These are phyloP conservation scores for Luffia ferchaultella DNA, from an alignment of 2,888 invertebrate species.

Conservation along the genomic window DNA sequence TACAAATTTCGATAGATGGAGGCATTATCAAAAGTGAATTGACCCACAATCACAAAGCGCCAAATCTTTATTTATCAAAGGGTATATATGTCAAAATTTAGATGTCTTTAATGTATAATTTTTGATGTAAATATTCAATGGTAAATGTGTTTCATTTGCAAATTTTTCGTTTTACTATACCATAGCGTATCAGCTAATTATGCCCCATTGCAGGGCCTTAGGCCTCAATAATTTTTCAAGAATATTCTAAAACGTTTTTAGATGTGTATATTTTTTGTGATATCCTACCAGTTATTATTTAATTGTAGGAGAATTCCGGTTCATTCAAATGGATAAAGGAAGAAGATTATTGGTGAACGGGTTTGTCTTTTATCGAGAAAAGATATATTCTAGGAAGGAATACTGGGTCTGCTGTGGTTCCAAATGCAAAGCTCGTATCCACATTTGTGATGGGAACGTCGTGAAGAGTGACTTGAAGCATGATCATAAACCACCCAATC, in stretches of 20 bases:
- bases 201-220: too few species aligned
- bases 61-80: neutral
- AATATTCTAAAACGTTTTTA: too few species aligned
- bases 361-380: neutral
- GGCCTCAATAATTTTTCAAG: too few species aligned
- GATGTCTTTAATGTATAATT: too few species aligned
- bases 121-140: too few species aligned
- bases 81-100: neutral
- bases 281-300: too few species aligned
- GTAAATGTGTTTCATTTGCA: too few species aligned
- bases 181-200: too few species aligned
- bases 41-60: neutral
- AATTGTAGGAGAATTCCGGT: too few species aligned
- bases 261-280: too few species aligned
- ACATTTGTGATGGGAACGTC: constrained; percentile 36
- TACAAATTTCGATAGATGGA: neutral
- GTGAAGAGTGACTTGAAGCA: constrained; percentile 47
- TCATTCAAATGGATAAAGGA: neutral
- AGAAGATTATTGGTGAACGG: neutral
- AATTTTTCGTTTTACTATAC: too few species aligned
- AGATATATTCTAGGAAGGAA: neutral
- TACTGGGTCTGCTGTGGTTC: neutral
- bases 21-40: neutral
- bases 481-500: constrained; percentile 32
- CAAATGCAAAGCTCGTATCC: constrained; percentile 45